These are phyloP conservation scores for Amphiprion percula DNA, from an alignment of 2,113 vertebrate genomes.

Conservation along the genomic window DNA sequence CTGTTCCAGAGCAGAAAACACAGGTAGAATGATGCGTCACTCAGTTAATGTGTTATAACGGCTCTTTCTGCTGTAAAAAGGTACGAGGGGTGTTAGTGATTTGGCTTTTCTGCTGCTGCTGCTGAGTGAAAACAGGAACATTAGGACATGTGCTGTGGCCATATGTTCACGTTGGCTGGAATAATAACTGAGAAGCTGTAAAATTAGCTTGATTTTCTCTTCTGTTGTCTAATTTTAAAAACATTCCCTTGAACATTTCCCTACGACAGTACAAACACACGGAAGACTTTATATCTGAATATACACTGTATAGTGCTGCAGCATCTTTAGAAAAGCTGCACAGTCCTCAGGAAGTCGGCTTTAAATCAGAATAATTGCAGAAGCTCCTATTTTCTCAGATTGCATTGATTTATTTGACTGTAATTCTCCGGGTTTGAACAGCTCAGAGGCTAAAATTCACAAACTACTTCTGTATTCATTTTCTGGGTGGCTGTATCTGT, in stretches of 20 bases:
- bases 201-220: not conserved
- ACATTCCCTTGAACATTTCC: too few species aligned
- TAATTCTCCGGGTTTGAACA: not conserved
- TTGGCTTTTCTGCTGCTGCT: too few species aligned
- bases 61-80: too few species aligned
- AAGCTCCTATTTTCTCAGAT: not conserved
- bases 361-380: not conserved
- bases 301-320: not conserved
- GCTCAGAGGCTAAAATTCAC: constrained; percentile 7
- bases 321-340: not conserved
- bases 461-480: constrained; percentile 20
- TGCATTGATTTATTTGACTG: constrained; percentile 10
- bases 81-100: too few species aligned
- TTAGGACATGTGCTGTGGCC: not conserved
- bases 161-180: not conserved
- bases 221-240: not conserved
- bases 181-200: not conserved
- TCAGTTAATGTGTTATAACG: too few species aligned
- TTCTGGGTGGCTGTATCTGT: not conserved
- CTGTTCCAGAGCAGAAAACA: too few species aligned
- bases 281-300: too few species aligned
- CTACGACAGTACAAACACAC: too few species aligned
- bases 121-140: too few species aligned
- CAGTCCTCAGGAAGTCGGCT: not conserved
- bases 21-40: too few species aligned